Percentiles rank a stretch among this genome's conserved stretches.
Evolutionary conservation across 2,888 invertebrate species (phyloP).

Genomic region (Dicranocentrus wangi): DNA sequence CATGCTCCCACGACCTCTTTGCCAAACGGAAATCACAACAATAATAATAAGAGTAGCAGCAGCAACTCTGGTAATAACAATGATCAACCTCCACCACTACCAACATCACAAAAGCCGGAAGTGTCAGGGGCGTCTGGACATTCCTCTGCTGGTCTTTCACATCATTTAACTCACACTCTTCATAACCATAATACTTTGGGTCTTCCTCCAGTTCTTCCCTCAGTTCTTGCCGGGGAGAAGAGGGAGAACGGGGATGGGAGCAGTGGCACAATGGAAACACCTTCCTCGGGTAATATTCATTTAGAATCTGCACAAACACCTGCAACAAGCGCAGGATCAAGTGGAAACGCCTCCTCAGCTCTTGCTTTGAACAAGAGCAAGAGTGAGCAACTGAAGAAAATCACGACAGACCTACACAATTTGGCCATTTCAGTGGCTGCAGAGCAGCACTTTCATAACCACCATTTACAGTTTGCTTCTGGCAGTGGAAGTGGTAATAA

Average conservation of each 20-base stretch:
- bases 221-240: slow-evolving; percentile 63
- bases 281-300: slow-evolving; percentile 53
- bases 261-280: slow-evolving; percentile 67
- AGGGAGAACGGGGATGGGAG: slow-evolving; percentile 73
- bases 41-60: slow-evolving; percentile 43
- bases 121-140: slow-evolving; percentile 52
- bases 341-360: slow-evolving; percentile 32
- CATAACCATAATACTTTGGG: slow-evolving; percentile 63
- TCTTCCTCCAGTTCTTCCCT: slow-evolving; percentile 62
- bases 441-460: slow-evolving; percentile 56
- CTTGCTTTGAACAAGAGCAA: slow-evolving; percentile 55
- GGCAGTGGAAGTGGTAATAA: slow-evolving; percentile 52
- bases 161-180: slow-evolving; percentile 6
- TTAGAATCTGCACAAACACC: slow-evolving; percentile 26
- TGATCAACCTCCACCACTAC: slow-evolving; percentile 69
- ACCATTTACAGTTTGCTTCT: slow-evolving; percentile 51
- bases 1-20: slow-evolving; percentile 59
- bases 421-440: slow-evolving; percentile 67
- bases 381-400: slow-evolving; percentile 70
- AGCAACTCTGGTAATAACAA: slow-evolving; percentile 24
- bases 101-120: slow-evolving; percentile 69
- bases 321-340: slow-evolving; percentile 19
- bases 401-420: slow-evolving; percentile 70
- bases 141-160: slow-evolving; percentile 34
- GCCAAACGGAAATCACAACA: slow-evolving; percentile 56